Evolutionary conservation across 2,797 vertebrate genomes (phyloP).

Genomic region (Molossus molossus): DNA sequence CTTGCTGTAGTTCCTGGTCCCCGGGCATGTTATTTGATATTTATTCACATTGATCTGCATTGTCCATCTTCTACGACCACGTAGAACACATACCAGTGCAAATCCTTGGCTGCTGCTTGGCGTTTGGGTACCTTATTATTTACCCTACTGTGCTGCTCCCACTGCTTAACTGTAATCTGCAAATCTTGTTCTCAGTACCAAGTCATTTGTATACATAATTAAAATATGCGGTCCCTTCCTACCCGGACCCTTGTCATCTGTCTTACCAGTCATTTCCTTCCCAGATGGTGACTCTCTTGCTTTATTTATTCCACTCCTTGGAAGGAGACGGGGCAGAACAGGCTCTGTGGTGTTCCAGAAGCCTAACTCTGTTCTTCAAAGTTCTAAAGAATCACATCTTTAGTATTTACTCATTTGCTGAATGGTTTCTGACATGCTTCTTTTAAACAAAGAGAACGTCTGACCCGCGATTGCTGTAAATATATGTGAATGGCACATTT

Average conservation of each 20-base stretch:
- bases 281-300: slow-evolving; percentile 68
- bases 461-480: slow-evolving; percentile 49
- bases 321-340: background rate
- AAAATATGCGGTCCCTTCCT: slow-evolving; percentile 55
- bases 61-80: slow-evolving; percentile 74
- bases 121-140: slow-evolving; percentile 72
- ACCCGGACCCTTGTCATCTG: slow-evolving; percentile 48
- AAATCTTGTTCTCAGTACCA: slow-evolving; percentile 71
- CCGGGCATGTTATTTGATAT: slow-evolving; percentile 69
- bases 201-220: slow-evolving; percentile 79
- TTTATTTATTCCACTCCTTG: slow-evolving; percentile 63
- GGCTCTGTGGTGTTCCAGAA: background rate
- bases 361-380: background rate
- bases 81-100: slow-evolving; percentile 65
- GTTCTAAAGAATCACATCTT: slow-evolving; percentile 22
- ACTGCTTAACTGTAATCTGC: slow-evolving; percentile 59
- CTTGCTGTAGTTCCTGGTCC: slow-evolving; percentile 71
- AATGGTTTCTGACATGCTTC: slow-evolving; percentile 32
- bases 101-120: slow-evolving; percentile 57
- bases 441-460: slow-evolving; percentile 53
- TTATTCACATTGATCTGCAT: slow-evolving; percentile 81
- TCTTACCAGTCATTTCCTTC: slow-evolving; percentile 67
- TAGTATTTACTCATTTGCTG: background rate
- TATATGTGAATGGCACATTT: background rate
- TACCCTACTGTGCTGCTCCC: background rate